phyloP scores from a whole-genome alignment of 2,113 vertebrate genomes.

The Terrapene triunguis region DNA sequence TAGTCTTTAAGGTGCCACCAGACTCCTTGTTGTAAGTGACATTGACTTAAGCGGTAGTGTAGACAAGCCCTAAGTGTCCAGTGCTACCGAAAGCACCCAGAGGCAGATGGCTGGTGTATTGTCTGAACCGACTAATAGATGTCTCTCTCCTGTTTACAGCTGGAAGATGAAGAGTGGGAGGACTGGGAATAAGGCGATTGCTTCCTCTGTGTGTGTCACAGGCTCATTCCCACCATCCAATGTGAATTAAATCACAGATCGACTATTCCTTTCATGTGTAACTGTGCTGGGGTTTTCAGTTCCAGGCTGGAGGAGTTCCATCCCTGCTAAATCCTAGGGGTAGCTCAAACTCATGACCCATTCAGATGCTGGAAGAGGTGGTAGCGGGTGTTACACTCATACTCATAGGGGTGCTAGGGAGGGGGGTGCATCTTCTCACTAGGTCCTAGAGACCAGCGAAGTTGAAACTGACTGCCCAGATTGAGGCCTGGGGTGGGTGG shows the following conservation, averaged over 20 bases:
- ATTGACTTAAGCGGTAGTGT: no score
- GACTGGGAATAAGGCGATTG: slow-evolving; percentile 91
- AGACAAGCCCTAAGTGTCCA: not conserved
- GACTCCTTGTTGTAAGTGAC: no score
- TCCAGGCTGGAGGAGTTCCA: slow-evolving; percentile 62
- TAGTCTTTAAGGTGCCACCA: no score
- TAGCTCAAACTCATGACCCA: not conserved
- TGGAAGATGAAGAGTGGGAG: slow-evolving; percentile 97
- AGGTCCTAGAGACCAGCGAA: slow-evolving; percentile 18
- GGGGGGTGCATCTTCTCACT: not conserved
- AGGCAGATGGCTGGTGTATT: not conserved
- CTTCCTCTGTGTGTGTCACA: slow-evolving; percentile 52
- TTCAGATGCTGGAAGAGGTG: not conserved
- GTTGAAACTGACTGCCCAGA: not conserved
- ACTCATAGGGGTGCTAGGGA: not conserved
- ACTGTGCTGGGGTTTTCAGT: slow-evolving; percentile 53
- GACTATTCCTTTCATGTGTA: slow-evolving; percentile 72
- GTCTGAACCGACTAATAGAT: not conserved
- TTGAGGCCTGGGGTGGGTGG: fast-evolving
- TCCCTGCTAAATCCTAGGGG: slow-evolving; percentile 48
- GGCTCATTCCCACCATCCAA: slow-evolving; percentile 67
- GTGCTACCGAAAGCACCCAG: not conserved
- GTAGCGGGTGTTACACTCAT: not conserved
- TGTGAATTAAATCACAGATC: slow-evolving; percentile 46
- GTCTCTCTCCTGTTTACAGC: slow-evolving; percentile 76